Percentiles rank a stretch among this genome's conserved stretches.
phyloP scores from a whole-genome alignment of 1,140 invertebrate genomes.

The Penaeus vannamei region DNA sequence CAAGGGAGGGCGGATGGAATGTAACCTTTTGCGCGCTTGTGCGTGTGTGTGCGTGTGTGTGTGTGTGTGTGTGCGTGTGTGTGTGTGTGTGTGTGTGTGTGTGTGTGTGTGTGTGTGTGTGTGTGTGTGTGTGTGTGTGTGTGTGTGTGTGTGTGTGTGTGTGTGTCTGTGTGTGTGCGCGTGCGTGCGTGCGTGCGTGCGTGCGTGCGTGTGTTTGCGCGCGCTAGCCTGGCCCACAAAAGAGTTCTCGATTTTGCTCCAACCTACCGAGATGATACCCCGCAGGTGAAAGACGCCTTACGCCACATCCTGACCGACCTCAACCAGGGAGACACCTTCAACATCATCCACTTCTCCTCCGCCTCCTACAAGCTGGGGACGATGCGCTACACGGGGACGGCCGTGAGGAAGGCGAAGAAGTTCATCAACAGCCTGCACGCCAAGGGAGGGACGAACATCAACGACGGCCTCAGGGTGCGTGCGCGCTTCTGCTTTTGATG shows the following conservation, averaged over 20 bases:
- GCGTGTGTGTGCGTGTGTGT: not conserved
- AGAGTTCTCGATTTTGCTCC: not conserved
- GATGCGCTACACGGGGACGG: conserved; percentile 48
- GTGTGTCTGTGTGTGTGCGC: not conserved
- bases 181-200: too few relatives aligned
- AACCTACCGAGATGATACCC: not conserved
- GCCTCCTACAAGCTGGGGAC: conserved; percentile 45
- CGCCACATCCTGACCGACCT: conserved; percentile 61
- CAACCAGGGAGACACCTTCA: conserved; percentile 64
- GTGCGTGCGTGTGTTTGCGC: too few relatives aligned
- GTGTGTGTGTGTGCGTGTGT: conserved; percentile 24
- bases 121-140: not conserved
- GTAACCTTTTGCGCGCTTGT: not conserved
- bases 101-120: not conserved
- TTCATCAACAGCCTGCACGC: conserved; percentile 61
- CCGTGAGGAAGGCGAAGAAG: conserved; percentile 60
- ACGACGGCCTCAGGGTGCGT: conserved; percentile 62
- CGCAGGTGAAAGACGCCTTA: conserved; percentile 66
- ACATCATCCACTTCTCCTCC: conserved; percentile 62
- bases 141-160: not conserved
- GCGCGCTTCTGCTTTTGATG: not conserved
- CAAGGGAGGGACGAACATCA: conserved; percentile 64
- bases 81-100: conserved; percentile 25
- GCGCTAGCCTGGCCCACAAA: too few relatives aligned
- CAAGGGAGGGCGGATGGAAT: too few relatives aligned